Evolutionary conservation across 1,140 invertebrate species (phyloP), one percentile per base, ranked within the genome.

Genomic region (Drosophila sp.): DNA sequence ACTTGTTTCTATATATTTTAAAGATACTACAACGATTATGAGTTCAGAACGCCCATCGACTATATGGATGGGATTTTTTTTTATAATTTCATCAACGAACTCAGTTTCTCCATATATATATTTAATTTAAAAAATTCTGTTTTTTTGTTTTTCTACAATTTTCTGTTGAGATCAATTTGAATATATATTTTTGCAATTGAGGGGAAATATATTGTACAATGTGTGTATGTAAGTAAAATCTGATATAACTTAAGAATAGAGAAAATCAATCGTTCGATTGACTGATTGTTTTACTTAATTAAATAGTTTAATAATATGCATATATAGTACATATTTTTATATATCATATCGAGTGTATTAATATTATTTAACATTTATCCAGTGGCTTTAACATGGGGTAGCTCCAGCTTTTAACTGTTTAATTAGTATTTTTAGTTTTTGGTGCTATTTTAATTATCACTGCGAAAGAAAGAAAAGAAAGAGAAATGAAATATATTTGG

Each of bases 121-220:
- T 57, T 57, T 17, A 17, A 57, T 8, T 35, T 57, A 27, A 50
- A 35, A 33, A 57, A 33, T 57, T 57, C 55, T 60, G 60, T 60
- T 60, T 70, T 47, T 67, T 60, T 62, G 65, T 55, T 77, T 57
- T 41, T 74, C 56, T 79, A 64, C 32, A 41, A 63, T 72, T 78
- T 32, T 66, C 69, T 64, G 11, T 83, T 86, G 83, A 86, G 83
- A 86, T 86, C 83, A 86, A 77, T 79, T 87, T 79, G 79, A 87
- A 82, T 83, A 82, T 66, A 41, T 60, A 50, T 62, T 57, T 35
- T 58, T 60, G 47, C 40, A 40, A 57, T 68, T 57, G 56, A 25
- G 38, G 60, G 38, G 57, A 57, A 75, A 75, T 33, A 75, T 40
- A 62, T 61, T 75, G 60, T 54, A 75, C 10, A 11, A 0, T 17